These are phyloP conservation scores for Oplegnathus fasciatus DNA, from an alignment of 2,113 vertebrate genomes.

Conservation along the genomic window DNA sequence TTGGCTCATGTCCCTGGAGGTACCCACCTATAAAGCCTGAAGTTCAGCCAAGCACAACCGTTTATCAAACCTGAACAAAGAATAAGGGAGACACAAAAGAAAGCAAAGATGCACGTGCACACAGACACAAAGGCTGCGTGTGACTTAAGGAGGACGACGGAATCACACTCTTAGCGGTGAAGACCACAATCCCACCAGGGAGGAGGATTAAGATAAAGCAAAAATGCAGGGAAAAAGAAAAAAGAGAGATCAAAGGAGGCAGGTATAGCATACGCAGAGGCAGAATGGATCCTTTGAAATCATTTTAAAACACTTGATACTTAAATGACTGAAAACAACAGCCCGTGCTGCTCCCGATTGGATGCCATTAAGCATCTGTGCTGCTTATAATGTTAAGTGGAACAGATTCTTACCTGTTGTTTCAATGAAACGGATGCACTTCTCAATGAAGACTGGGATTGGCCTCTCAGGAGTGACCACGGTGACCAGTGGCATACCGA, in stretches of 20 bases:
- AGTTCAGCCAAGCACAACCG: conserved; percentile 3
- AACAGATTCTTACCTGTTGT: conserved; percentile 87
- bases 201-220: conserved; percentile 41
- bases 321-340: conserved; percentile 18
- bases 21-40: background rate
- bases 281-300: conserved; percentile 10
- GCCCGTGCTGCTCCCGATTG: background rate
- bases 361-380: background rate
- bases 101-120: background rate
- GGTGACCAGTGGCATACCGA: conserved; percentile 88
- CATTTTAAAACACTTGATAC: conserved; percentile 1
- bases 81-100: conserved; percentile 14
- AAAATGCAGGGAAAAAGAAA: conserved; percentile 1
- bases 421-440: conserved; percentile 96
- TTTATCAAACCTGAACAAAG: conserved; percentile 41
- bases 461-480: conserved; percentile 90
- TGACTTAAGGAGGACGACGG: conserved; percentile 20
- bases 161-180: background rate
- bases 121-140: conserved; percentile 6
- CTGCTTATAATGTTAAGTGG: background rate
- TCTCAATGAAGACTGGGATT: conserved; percentile 95
- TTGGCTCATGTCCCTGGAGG: background rate
- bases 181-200: conserved; percentile 31
- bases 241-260: conserved; percentile 21
- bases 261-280: conserved; percentile 10